Base-by-base conservation (phyloP, 2,113 vertebrate species). In the Charina bottae region DNA sequence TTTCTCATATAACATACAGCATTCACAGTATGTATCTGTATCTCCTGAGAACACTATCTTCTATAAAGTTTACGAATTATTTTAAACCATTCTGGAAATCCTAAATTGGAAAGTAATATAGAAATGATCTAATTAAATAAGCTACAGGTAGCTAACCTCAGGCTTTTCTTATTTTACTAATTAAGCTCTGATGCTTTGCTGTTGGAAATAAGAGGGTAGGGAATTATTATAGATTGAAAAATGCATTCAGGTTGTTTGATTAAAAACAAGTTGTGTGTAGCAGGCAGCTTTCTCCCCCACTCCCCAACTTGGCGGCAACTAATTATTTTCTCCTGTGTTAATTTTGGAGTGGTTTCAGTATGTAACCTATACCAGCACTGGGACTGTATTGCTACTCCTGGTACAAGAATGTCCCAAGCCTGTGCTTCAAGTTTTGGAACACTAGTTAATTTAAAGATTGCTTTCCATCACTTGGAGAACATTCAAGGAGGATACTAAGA, bases 361-460 rank as follows among this genome's bases (percentile, higher is more conserved):
- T 91, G 92, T 95, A 94, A 93, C 3, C 9, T 59, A 4, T 90
- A 59, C 91, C 12, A 83, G 89, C 93, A 89, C 72, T n/a, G 85
- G 62, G 94, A 90, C 92, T 54, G 54, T 92, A 91, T 92, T 95
- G 83, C 15, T 2, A 26, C 95, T 89, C 96, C 93, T 92, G 92
- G 91, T 93, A 94, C 90, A 55, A 85, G 93, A 59, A 90, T 33
- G 94, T 90, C 94, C 90, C 90, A 95, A 94, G 96, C 95, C 95
- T 94, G 91, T 93, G 93, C 95, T 95, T 95, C 55, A 90, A 85
- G 28, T 91, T 96, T 96, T 87, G 26, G 95, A 94, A 96, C 84
- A 23, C 94, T 89, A 93, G 94, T 96, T 95, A 94, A 96, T 93
- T 96, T 93, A 88, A 95, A 95, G 96, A 95, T 96, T 91, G 93